Base-by-base conservation (phyloP, 1,140 invertebrate species). In the Kradibia gibbosae region DNA sequence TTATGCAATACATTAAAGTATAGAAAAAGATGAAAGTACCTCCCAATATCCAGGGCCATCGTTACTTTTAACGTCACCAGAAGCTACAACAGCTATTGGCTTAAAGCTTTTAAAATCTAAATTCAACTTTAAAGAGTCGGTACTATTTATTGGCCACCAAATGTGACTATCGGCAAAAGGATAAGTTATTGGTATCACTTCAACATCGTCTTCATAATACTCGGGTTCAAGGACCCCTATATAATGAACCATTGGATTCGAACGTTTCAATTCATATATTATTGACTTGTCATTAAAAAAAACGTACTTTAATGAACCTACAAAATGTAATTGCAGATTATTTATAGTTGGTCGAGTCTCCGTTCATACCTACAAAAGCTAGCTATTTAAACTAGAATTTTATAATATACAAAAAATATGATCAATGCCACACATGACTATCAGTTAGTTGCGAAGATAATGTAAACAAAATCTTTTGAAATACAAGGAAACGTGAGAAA, bases 221-320 rank as follows among this genome's bases (percentile, higher is more conserved):
- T 97, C 95, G 0, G 96, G 95, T 82, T 95, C 94, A 67, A 96
- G 88, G 0, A 97, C 95, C 25, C 97, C 93, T 83, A 95, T 95
- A 86, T 96, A 96, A 86, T 95, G 95, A 1, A 97, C 95, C 93
- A 97, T 97, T 28, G 95, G 94, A 89, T 96, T 95, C 79, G 94
- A 94, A 83, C 95, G 94, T 83, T 96, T 95, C 74, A 98, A 89
- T 87, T 97, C 96, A 87, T 97, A 97, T 62, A 98, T 92, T 78
- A 98, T 96, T 1, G 96, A 97, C 25, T 97, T 94, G 85, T 97
- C 96, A 88, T 98, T 98, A 88, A 97, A 97, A 88, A 97, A 98
- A 31, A 98, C 96, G 89, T 97, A 97, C 86, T 97, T 97, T 0
- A 98, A 88, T 84, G 96, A 97, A 20, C 97, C 97, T 86, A 34